Evolutionary conservation across 1,140 invertebrate species (phyloP).

Genomic region (Pemphigus obesinymphae): DNA sequence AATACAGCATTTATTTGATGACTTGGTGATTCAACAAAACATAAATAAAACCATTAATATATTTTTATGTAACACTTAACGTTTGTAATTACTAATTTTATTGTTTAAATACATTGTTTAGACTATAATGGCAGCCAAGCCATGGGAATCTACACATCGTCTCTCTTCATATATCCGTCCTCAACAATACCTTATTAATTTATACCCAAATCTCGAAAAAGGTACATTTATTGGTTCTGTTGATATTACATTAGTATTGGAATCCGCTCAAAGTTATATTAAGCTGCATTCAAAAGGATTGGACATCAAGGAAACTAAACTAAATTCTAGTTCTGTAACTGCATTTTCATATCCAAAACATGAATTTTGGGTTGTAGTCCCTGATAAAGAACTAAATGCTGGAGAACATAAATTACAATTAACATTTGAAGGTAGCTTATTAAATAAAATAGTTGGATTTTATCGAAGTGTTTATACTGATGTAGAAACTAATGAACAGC

Average conservation of each 20-base stretch:
- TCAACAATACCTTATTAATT: conserved; percentile 65
- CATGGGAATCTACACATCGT: conserved; percentile 53
- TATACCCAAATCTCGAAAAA: conserved; percentile 66
- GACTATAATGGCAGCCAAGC: conserved; percentile 20
- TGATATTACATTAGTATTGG: conserved; percentile 62
- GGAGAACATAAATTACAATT: conserved; percentile 62
- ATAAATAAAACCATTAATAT: not conserved
- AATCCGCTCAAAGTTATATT: conserved; percentile 58
- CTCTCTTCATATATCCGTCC: conserved; percentile 66
- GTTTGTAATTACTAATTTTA: too few relatives aligned
- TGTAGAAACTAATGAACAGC: conserved; percentile 52
- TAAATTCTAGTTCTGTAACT: conserved; percentile 12
- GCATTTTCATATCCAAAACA: conserved; percentile 55
- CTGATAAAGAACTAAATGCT: conserved; percentile 53
- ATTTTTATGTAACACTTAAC: not conserved
- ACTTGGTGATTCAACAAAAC: not conserved
- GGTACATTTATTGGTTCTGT: conserved; percentile 69
- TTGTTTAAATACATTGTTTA: not conserved
- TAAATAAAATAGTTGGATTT: conserved; percentile 68
- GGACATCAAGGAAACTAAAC: conserved; percentile 51
- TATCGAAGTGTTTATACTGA: conserved; percentile 72
- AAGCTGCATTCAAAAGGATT: conserved; percentile 66
- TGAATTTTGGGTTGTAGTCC: conserved; percentile 64
- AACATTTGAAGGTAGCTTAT: conserved; percentile 65
- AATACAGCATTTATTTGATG: not conserved